Evolutionary conservation across 2,888 invertebrate genomes (phyloP).

Genomic region (Chelonus formosanus): DNA sequence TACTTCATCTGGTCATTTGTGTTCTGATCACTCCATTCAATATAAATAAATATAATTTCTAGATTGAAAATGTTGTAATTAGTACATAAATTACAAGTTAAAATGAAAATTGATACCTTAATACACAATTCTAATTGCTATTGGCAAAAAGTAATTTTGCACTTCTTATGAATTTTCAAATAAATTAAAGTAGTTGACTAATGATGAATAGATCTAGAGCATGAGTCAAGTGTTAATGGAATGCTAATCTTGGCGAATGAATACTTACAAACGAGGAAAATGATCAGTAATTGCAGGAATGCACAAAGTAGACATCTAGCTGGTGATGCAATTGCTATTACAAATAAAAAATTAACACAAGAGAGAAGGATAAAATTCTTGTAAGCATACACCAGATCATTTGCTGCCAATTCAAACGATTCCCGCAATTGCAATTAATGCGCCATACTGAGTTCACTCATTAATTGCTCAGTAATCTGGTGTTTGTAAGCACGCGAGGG

Average conservation of each 20-base stretch:
- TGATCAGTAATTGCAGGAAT: slow-evolving; percentile 10
- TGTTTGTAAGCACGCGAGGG: slow-evolving; percentile 44
- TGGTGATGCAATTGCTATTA: not conserved
- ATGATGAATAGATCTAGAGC: too few relatives aligned
- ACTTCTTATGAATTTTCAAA: too few relatives aligned
- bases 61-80: too few relatives aligned
- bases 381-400: slow-evolving; percentile 11
- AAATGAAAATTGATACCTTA: too few relatives aligned
- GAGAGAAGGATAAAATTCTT: not conserved
- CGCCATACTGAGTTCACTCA: slow-evolving; percentile 43
- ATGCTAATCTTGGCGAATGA: slow-evolving; percentile 45
- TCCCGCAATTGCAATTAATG: slow-evolving; percentile 50
- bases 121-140: too few relatives aligned
- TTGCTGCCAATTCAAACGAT: slow-evolving; percentile 16
- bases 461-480: slow-evolving; percentile 51
- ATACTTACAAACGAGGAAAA: slow-evolving; percentile 38
- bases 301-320: not conserved
- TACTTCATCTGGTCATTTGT: too few relatives aligned
- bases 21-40: too few relatives aligned
- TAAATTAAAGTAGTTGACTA: too few relatives aligned
- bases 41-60: too few relatives aligned
- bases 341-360: not conserved
- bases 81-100: too few relatives aligned
- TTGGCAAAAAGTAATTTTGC: too few relatives aligned
- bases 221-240: slow-evolving; percentile 14